Percentiles rank a stretch among this genome's conserved stretches.
Conservation (phyloP, 1,140 invertebrate genomes). For the Zaprionus taronus region DNA sequence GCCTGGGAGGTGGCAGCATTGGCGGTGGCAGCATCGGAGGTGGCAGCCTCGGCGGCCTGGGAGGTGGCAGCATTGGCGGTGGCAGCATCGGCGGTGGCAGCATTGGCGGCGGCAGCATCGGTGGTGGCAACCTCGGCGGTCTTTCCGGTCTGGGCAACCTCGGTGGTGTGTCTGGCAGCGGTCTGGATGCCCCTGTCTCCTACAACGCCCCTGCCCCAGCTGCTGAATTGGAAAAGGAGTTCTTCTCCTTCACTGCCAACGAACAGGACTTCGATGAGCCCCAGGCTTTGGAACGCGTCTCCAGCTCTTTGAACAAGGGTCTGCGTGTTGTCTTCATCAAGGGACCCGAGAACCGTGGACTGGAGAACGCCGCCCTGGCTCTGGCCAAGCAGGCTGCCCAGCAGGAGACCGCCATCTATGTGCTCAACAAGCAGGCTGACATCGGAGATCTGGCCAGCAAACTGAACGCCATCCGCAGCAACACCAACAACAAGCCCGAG, state of each 20-base stretch:
- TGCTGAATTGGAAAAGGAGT: conserved; percentile 64
- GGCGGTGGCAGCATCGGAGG: conserved; percentile 7
- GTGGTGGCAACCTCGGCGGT: conserved; percentile 37
- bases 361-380: conserved; percentile 65
- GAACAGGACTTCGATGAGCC: conserved; percentile 71
- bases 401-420: conserved; percentile 73
- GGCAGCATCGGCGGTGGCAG: conserved; percentile 12
- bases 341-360: conserved; percentile 63
- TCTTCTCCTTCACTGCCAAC: conserved; percentile 65
- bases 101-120: conserved; percentile 7
- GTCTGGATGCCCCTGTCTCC: conserved; percentile 53
- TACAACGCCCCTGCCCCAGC: conserved; percentile 66
- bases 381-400: conserved; percentile 67
- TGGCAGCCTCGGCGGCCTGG: conserved; percentile 10
- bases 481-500: conserved; percentile 74
- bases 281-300: conserved; percentile 47
- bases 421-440: conserved; percentile 77
- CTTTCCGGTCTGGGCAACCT: conserved; percentile 16
- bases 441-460: conserved; percentile 74
- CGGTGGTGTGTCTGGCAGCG: conserved; percentile 25
- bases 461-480: conserved; percentile 63
- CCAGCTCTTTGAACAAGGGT: conserved; percentile 61
- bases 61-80: conserved; percentile 28
- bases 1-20: conserved; percentile 9
- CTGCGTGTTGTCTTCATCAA: conserved; percentile 77